Conservation (phyloP, 2,888 invertebrate species). For the Priocnemis perturbator region DNA sequence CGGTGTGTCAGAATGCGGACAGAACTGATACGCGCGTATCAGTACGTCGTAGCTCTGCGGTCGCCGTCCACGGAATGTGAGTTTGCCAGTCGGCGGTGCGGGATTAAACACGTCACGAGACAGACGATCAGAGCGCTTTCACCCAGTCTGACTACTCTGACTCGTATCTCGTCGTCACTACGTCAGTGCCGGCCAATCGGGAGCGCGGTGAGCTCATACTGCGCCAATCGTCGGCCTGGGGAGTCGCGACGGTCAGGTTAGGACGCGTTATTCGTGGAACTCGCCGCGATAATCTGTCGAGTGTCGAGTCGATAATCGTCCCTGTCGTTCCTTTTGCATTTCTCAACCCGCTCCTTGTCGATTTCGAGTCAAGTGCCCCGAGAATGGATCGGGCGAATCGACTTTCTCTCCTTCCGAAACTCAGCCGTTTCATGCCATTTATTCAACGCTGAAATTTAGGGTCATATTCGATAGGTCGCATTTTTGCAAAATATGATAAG, state of each 20-base stretch:
- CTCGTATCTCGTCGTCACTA: background rate
- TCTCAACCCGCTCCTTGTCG: background rate
- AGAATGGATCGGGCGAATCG: no score
- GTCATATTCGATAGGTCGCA: no score
- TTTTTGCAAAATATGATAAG: no score
- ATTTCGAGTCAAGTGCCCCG: background rate
- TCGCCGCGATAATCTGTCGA: constrained; percentile 23
- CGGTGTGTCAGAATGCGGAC: background rate
- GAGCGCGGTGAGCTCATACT: constrained; percentile 36
- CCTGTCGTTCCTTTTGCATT: constrained; percentile 1
- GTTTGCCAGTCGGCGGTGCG: constrained; percentile 36
- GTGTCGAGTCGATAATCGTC: constrained; percentile 25
- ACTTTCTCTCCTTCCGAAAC: no score
- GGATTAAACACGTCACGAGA: constrained; percentile 54
- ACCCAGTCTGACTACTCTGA: background rate
- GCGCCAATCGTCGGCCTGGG: constrained; percentile 48
- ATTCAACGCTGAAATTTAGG: no score
- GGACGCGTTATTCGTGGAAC: constrained; percentile 39
- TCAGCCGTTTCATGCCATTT: no score
- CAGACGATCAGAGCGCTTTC: constrained; percentile 14
- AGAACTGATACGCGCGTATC: background rate
- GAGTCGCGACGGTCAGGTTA: background rate
- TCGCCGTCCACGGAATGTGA: constrained; percentile 46
- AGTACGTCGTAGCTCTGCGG: constrained; percentile 12
- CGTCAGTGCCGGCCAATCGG: constrained; percentile 57